Percentiles rank a stretch among this genome's conserved stretches.
phyloP scores from a whole-genome alignment of 2,797 vertebrate genomes.

The Clarias platycephalus region DNA sequence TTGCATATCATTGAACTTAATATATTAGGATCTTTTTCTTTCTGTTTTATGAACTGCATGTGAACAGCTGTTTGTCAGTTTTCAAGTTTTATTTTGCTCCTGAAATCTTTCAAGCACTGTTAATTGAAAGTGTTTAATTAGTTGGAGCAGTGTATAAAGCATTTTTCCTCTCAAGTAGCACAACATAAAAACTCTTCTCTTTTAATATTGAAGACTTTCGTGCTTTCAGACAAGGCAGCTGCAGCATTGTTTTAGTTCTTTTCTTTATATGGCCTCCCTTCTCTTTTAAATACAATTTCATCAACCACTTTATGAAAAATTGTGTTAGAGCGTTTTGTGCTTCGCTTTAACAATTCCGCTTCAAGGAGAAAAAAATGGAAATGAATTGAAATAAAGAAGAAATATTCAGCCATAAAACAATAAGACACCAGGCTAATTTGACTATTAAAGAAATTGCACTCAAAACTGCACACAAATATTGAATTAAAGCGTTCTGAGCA shows the following conservation, averaged over 20 bases:
- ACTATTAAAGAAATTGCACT: slow-evolving; percentile 17
- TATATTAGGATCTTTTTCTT: slow-evolving; percentile 14
- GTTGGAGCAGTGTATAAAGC: slow-evolving; percentile 48
- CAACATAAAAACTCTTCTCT: slow-evolving; percentile 46
- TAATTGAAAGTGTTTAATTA: slow-evolving; percentile 57
- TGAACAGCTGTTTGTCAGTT: slow-evolving; percentile 35
- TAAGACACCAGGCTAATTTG: slow-evolving; percentile 23
- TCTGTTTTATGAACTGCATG: not conserved
- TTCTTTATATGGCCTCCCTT: slow-evolving; percentile 40
- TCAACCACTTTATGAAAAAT: slow-evolving; percentile 51
- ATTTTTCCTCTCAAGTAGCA: slow-evolving; percentile 48
- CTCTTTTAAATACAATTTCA: slow-evolving; percentile 54
- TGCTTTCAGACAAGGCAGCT: slow-evolving; percentile 48
- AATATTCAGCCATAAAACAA: slow-evolving; percentile 23
- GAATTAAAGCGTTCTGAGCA: slow-evolving; percentile 4
- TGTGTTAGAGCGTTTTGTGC: slow-evolving; percentile 45
- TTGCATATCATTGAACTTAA: slow-evolving; percentile 8
- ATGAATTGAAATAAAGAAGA: slow-evolving; percentile 35
- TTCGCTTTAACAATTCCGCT: slow-evolving; percentile 46
- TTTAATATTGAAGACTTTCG: slow-evolving; percentile 52
- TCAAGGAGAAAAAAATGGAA: slow-evolving; percentile 43
- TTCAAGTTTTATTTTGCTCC: slow-evolving; percentile 11
- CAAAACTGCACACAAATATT: slow-evolving; percentile 10
- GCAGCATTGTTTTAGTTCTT: slow-evolving; percentile 48
- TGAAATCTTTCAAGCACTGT: slow-evolving; percentile 23